Evolutionary conservation across 2,888 invertebrate species (phyloP).

Genomic region (Cotesia congregata): DNA sequence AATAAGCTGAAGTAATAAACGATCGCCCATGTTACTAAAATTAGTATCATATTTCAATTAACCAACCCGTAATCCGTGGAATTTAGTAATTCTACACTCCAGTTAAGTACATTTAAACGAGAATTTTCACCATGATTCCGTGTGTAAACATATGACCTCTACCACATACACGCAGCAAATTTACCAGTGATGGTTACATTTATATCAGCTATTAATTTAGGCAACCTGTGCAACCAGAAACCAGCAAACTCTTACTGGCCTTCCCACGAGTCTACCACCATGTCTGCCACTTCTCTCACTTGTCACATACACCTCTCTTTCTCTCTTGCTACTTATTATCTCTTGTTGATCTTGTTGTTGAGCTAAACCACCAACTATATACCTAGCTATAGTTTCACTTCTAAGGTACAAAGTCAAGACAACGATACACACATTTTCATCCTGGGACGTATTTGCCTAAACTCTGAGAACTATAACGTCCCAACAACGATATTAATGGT

Average conservation of each 20-base stretch:
- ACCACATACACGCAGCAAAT: slow-evolving; percentile 17
- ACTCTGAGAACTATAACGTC: slow-evolving; percentile 2
- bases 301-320: background rate
- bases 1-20: background rate
- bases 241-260: slow-evolving; percentile 17
- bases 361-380: background rate
- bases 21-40: background rate
- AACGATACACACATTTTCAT: slow-evolving; percentile 16
- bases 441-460: background rate
- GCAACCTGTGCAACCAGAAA: background rate
- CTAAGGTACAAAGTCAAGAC: background rate
- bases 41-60: slow-evolving; percentile 3
- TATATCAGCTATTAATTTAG: slow-evolving; percentile 33
- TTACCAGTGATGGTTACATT: slow-evolving; percentile 26
- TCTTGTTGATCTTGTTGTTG: slow-evolving; percentile 2
- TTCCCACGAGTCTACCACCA: slow-evolving; percentile 11
- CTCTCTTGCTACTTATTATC: background rate
- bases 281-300: background rate
- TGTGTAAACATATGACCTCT: background rate
- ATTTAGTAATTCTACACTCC: background rate
- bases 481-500: slow-evolving; percentile 27
- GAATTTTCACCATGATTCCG: no score
- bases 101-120: slow-evolving; percentile 13
- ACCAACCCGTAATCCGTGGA: background rate
- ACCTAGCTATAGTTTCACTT: background rate